These are phyloP conservation scores for pig (Sus scrofa) DNA, from an alignment of 2,113 vertebrate genomes.

Conservation along the genomic window T2T-Sscrofa CM000824.6:192387501-192388000, in stretches of 20 bases:
- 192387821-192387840: background rate
- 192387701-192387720: conserved; percentile 77
- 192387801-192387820: conserved; percentile 51
- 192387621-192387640: conserved; percentile 60
- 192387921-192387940: conserved; percentile 12
- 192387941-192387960: background rate
- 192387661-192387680: conserved; percentile 78
- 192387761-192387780: conserved; percentile 77
- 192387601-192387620: conserved; percentile 73
- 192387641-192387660: conserved; percentile 76
- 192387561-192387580: conserved; percentile 30
- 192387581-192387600: conserved; percentile 56
- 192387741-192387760: conserved; percentile 76
- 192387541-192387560: background rate
- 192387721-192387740: conserved; percentile 65
- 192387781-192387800: conserved; percentile 67
- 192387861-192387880: background rate
- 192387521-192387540: conserved; percentile 22
- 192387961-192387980: conserved; percentile 53
- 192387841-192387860: background rate
- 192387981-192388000: background rate
- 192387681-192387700: conserved; percentile 75
- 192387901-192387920: background rate
- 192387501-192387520: conserved; percentile 40
- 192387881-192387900: conserved; percentile 41